Conservation (phyloP, 2,113 vertebrate species). For the Acanthochromis polyacanthus region DNA sequence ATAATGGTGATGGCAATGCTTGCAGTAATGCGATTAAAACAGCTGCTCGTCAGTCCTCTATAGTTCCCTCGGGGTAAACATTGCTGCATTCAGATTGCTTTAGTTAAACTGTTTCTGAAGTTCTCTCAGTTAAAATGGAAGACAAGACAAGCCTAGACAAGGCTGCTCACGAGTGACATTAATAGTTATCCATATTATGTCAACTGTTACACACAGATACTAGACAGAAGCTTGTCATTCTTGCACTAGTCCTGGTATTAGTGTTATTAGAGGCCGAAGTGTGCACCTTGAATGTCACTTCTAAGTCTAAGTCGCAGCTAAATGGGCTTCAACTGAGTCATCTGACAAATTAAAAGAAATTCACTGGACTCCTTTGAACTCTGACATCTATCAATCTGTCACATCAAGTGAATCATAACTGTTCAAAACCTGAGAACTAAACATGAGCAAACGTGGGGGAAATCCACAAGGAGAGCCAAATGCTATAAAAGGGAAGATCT, state of each 20-base stretch:
- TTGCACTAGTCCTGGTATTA: not conserved
- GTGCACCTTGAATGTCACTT: slow-evolving; percentile 41
- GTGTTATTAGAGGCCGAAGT: not conserved
- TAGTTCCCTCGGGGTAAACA: not conserved
- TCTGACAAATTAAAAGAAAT: slow-evolving; percentile 49
- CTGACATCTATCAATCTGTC: slow-evolving; percentile 40
- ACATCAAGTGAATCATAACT: slow-evolving; percentile 34
- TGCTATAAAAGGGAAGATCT: slow-evolving; percentile 28
- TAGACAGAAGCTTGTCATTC: not conserved
- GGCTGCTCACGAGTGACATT: not conserved
- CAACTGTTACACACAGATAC: not conserved
- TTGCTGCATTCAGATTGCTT: not conserved
- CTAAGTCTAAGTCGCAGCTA: not conserved
- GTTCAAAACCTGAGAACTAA: slow-evolving; percentile 15
- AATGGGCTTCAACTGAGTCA: too few relatives aligned
- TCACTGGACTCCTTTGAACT: slow-evolving; percentile 38
- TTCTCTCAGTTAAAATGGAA: not conserved
- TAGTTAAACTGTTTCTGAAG: slow-evolving; percentile 1
- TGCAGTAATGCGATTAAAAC: slow-evolving; percentile 20
- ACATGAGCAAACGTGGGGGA: slow-evolving; percentile 24
- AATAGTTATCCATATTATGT: too few relatives aligned
- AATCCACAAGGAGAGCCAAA: slow-evolving; percentile 28
- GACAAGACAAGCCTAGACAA: slow-evolving; percentile 11
- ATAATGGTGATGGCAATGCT: slow-evolving; percentile 21
- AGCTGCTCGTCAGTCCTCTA: slow-evolving; percentile 6